Base-by-base conservation (phyloP, 2,888 invertebrate genomes). In the Nipponacmea schrenckii region DNA sequence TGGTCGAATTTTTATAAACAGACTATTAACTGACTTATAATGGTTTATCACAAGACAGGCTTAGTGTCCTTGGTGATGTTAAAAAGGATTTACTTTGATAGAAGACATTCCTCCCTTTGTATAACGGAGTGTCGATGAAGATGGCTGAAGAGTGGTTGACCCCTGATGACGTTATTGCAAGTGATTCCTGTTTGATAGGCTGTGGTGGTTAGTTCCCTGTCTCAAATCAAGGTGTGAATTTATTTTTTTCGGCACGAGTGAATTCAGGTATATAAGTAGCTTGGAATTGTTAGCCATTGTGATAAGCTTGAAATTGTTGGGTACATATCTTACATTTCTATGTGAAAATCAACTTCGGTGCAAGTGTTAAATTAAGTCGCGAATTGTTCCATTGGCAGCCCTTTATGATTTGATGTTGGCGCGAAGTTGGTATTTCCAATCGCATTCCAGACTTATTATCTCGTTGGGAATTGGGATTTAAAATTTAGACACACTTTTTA, bases 71-170 rank as follows among this genome's bases (percentile, higher is more conserved):
- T n/a, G 14, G 3, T 12, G 39, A 62, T 1, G 71, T 71, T 5
- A 70, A 68, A 27, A 70, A 69, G 48, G 70, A 74, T 62, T 17
- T 70, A 10, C 17, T 10, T 1, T 74, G 74, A 72, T 74, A 72
- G 72, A 12, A 72, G 17, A 56, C 20, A 17, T 67, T 72, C 46
- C 44, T 73, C 17, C 69, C 71, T 48, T 14, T 39, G 15, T 73
- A 71, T 48, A 73, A 73, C 64, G 73, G 75, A 27, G 67, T 75
- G 64, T 73, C 72, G 1, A 24, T 75, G 62, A 71, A 73, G n/a
- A 27, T 44, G 20, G 24, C 64, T 39, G 69, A 70, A 20, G 24
- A 50, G 1, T 72, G 72, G 70, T 70, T 69, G 65, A 68, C 31
- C 39, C 65, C 2, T 68, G 48, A 10, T 68, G 70, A 56, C 67